Evolutionary conservation across 35 echinoderm and acorn worm genomes (phyloP), one percentile per base, ranked within the genome.

Genomic region (Apostichopus californicus): DNA sequence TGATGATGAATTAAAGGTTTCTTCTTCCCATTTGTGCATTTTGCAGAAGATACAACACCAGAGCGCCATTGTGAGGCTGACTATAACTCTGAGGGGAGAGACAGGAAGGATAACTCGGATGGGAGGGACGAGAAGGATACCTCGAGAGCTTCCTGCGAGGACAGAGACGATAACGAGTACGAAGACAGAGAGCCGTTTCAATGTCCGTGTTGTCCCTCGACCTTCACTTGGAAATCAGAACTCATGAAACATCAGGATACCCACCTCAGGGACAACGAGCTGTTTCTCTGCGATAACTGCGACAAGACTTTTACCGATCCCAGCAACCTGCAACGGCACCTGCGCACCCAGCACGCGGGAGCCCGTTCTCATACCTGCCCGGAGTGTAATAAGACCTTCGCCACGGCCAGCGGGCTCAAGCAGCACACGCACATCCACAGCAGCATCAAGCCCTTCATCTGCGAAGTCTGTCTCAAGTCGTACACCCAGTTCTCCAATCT

Each of bases 351-450:
- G 80, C 97, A 98, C 56, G 92, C 77, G 20, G 97, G 97, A 4
- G 97, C 97, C 52, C 77, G 97, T 24, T 94, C 94, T 61, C 97
- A 98, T 64, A 90, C 97, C 23, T 98, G 97, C 90, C 97, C 97
- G 1, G 97, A 98, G 77, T 98, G 97, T 25, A 93, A 94, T 3
- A 98, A 98, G 93, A 98, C 97, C 12, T 98, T 98, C 77, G 97
- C 97, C 5, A 98, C 97, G 24, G 94, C 94, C 46, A 98, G 97
- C 58, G 97, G 97, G 26, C 81, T 98, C 79, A 98, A 98, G 87
- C 97, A 98, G 83, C 97, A 98, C 79, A 98, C 97, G 1, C 97
- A 98, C 87, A 98, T 98, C 10, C 97, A 98, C 70, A 98, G 97
- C 90, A 98, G 97, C 84, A 95, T 98, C 77, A 98, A 98, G 64